phyloP scores from a whole-genome alignment of 2,797 vertebrate species.

The Tiaroga cobitis region DNA sequence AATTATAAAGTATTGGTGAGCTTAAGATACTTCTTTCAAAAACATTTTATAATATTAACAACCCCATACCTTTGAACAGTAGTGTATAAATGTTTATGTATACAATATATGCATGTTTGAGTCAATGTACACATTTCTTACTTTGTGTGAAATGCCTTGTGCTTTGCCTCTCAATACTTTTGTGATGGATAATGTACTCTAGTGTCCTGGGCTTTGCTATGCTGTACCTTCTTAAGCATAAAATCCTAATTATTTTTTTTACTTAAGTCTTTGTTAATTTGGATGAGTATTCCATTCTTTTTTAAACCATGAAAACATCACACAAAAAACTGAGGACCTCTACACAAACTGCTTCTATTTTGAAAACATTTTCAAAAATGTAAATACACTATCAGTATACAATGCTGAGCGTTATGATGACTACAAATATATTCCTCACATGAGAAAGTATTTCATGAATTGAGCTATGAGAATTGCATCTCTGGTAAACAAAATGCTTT shows the following conservation, averaged over 20 bases:
- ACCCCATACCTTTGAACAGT: not conserved
- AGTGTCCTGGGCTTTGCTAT: not conserved
- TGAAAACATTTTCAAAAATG: not conserved
- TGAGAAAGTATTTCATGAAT: not conserved
- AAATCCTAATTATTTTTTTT: conserved; percentile 3
- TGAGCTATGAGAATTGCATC: too few species aligned
- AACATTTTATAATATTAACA: not conserved
- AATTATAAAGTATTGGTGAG: not conserved
- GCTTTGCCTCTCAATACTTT: not conserved
- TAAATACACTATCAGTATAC: not conserved
- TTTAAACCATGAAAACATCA: not conserved
- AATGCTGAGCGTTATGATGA: not conserved
- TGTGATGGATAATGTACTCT: not conserved
- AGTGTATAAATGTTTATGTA: not conserved
- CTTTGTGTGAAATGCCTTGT: not conserved
- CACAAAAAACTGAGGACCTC: not conserved
- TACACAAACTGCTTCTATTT: not conserved
- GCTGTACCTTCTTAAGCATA: not conserved
- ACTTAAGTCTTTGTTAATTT: not conserved
- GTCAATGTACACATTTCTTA: not conserved
- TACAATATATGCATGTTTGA: not conserved
- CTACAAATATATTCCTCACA: not conserved
- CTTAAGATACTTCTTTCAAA: not conserved
- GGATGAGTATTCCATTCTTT: not conserved
- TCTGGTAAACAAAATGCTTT: conserved; percentile 2